A percentile compares a stretch with the other conserved stretches of the same genome.
phyloP scores from a whole-genome alignment of 2,113 vertebrate species.

The Triplophysa siluroides region DNA sequence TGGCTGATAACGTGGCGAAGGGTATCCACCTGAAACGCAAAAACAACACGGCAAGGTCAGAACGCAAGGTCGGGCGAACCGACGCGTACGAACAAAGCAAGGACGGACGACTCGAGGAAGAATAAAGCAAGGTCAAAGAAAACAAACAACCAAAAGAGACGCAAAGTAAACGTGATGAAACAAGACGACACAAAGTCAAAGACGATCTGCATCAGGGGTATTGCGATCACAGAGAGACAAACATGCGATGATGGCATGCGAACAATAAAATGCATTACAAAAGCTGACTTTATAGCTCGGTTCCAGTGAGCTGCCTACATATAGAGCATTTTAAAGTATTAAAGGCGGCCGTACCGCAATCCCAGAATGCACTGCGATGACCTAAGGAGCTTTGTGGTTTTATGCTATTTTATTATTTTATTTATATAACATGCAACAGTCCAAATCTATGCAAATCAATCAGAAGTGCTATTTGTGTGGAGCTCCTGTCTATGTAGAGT shows the following conservation, averaged over 20 bases:
- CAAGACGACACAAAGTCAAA: slow-evolving; percentile 23
- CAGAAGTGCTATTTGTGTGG: too few species aligned
- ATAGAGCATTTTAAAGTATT: background rate
- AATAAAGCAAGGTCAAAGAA: slow-evolving; percentile 39
- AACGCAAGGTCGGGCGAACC: slow-evolving; percentile 57
- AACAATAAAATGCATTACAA: slow-evolving; percentile 3
- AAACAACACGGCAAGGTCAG: slow-evolving; percentile 71
- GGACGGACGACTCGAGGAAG: slow-evolving; percentile 43
- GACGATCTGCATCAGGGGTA: slow-evolving; percentile 16
- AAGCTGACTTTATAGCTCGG: background rate
- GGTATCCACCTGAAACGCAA: slow-evolving; percentile 96
- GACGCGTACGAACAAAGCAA: slow-evolving; percentile 50
- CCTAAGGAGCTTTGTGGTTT: too few species aligned
- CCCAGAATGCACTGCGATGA: too few species aligned
- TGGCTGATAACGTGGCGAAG: slow-evolving; percentile 99
- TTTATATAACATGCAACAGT: too few species aligned
- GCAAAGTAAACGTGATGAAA: slow-evolving; percentile 16
- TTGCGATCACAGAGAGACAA: background rate
- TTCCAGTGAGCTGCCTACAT: slow-evolving; percentile 2
- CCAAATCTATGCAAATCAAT: too few species aligned
- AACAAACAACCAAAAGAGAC: slow-evolving; percentile 15
- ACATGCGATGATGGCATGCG: background rate
- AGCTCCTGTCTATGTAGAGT: too few species aligned
- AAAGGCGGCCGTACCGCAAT: too few species aligned
- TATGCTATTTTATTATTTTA: too few species aligned